These are phyloP conservation scores for Apogon talboti DNA, from an alignment of 2,797 vertebrate genomes.

Conservation along the genomic window DNA sequence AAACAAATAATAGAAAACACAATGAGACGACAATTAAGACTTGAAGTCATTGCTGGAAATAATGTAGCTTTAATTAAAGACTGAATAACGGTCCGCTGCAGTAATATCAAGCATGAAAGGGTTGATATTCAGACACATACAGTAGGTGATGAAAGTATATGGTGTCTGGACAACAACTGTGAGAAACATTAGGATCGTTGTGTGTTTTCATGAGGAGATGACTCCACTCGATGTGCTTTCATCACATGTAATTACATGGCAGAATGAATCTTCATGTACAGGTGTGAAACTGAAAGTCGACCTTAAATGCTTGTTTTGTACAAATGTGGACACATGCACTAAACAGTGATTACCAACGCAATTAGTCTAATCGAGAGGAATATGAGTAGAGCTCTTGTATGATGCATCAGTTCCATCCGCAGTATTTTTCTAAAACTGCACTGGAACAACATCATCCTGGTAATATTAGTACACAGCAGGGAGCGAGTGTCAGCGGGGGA, in stretches of 20 bases:
- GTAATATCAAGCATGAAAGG: too few relatives aligned
- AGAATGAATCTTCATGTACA: not conserved
- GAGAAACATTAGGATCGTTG: constrained; percentile 28
- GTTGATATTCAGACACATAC: constrained; percentile 60
- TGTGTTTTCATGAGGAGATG: constrained; percentile 7
- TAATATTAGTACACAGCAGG: constrained; percentile 45
- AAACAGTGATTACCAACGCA: constrained; percentile 14
- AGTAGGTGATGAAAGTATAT: constrained; percentile 38
- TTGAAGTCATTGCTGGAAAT: too few relatives aligned
- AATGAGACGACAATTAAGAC: too few relatives aligned
- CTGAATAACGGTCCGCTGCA: too few relatives aligned
- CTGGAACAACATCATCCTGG: constrained; percentile 26
- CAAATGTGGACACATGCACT: constrained; percentile 3
- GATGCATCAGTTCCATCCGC: constrained; percentile 11
- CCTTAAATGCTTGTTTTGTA: not conserved
- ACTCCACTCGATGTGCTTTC: constrained; percentile 9
- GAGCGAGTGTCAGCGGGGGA: constrained; percentile 39
- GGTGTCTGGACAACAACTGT: constrained; percentile 8
- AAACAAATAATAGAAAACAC: too few relatives aligned
- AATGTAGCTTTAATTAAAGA: too few relatives aligned
- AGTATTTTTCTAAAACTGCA: constrained; percentile 11
- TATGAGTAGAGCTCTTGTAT: not conserved
- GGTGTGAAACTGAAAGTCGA: not conserved
- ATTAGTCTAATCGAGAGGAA: constrained; percentile 32
- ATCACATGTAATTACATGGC: constrained; percentile 21